Conservation (phyloP, 2,113 vertebrate genomes). For the Burhinus oedicnemus region DNA sequence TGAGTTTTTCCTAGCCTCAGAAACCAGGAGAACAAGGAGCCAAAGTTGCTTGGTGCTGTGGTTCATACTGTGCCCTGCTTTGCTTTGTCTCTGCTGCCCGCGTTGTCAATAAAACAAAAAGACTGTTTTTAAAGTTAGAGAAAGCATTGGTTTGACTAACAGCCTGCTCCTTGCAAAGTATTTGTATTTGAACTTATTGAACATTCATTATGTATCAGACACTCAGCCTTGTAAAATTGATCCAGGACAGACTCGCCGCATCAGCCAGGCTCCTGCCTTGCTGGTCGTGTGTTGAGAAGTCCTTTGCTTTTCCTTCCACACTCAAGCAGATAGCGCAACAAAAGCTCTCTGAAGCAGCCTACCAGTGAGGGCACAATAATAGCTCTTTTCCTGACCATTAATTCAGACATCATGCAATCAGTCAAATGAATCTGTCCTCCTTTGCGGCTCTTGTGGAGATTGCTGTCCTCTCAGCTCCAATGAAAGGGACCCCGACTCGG, state of each 20-base stretch:
- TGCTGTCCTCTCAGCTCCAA: constrained; percentile 77
- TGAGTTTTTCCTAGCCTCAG: neutral
- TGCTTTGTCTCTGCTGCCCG: neutral
- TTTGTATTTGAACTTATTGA: constrained; percentile 21
- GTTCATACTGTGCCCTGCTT: neutral
- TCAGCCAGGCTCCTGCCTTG: neutral
- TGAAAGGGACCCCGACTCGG: constrained; percentile 69
- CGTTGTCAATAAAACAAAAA: neutral
- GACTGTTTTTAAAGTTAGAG: neutral
- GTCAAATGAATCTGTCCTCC: constrained; percentile 75
- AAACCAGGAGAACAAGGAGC: neutral
- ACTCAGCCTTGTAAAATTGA: constrained; percentile 4
- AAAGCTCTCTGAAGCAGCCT: constrained; percentile 66
- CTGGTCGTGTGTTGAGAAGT: neutral
- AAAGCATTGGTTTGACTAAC: neutral
- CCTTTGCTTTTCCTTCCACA: constrained; percentile 18
- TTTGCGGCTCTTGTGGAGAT: constrained; percentile 68
- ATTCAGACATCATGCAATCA: constrained; percentile 77
- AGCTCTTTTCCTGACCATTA: constrained; percentile 81
- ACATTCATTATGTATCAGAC: neutral
- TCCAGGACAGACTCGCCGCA: neutral
- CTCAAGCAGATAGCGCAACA: constrained; percentile 49
- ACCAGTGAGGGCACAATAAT: constrained; percentile 65
- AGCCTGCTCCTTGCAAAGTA: neutral
- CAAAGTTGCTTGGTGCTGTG: neutral